Evolutionary conservation across 2,888 invertebrate species (phyloP).

Genomic region (Portevinia maculata): DNA sequence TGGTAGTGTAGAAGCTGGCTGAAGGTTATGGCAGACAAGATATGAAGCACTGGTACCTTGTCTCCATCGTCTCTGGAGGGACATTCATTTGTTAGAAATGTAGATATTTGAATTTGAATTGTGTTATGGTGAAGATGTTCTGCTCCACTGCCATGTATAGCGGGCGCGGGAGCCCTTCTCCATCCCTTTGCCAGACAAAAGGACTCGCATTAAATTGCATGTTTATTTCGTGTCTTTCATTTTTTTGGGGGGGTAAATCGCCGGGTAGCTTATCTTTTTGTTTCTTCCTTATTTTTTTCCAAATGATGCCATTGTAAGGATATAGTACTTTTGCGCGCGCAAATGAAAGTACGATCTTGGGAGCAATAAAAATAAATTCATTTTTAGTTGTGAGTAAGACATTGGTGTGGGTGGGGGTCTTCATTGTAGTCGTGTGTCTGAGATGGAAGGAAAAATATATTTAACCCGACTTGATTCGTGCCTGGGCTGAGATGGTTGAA

Average conservation of each 20-base stretch:
- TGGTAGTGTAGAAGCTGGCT: not conserved
- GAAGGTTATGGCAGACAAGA: constrained; percentile 44
- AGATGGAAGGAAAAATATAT: constrained; percentile 41
- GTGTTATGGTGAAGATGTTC: constrained; percentile 47
- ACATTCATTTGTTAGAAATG: constrained; percentile 64
- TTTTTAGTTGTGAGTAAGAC: constrained; percentile 59
- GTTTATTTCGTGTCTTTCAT: constrained; percentile 60
- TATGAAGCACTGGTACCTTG: constrained; percentile 23
- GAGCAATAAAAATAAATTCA: constrained; percentile 74
- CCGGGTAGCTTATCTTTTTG: constrained; percentile 65
- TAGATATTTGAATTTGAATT: constrained; percentile 73
- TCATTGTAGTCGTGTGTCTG: constrained; percentile 15
- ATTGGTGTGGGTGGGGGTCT: not conserved
- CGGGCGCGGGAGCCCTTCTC: not conserved
- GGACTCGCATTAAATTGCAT: constrained; percentile 72
- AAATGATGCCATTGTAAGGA: constrained; percentile 49
- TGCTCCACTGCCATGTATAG: constrained; percentile 5
- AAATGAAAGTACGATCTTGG: constrained; percentile 73
- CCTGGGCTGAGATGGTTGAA: constrained; percentile 37
- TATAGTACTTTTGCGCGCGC: constrained; percentile 63
- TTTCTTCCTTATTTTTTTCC: constrained; percentile 36
- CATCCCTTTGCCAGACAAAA: constrained; percentile 20
- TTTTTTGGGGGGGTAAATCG: constrained; percentile 28
- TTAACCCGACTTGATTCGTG: constrained; percentile 34
- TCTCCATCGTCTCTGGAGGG: constrained; percentile 64